These are phyloP conservation scores for Sinocyclocheilus grahami DNA, from an alignment of 2,113 vertebrate species.

Conservation along the genomic window DNA sequence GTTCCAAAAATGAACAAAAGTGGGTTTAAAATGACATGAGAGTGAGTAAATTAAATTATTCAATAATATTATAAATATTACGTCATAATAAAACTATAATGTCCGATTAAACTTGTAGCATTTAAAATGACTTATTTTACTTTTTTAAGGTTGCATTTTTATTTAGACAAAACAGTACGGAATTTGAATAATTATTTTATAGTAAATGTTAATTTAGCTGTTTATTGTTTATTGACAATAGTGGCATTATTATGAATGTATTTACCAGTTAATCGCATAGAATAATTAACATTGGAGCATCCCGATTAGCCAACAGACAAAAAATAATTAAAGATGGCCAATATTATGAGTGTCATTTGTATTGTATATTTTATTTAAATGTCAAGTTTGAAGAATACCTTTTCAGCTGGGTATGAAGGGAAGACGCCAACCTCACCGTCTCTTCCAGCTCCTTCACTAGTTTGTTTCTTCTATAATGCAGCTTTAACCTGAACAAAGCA, in stretches of 20 bases:
- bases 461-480: constrained; percentile 91
- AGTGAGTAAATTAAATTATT: background rate
- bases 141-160: background rate
- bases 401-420: constrained; percentile 87
- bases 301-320: background rate
- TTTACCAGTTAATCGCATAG: background rate
- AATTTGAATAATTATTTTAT: background rate
- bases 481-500: constrained; percentile 77
- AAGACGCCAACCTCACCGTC: constrained; percentile 82
- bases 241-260: background rate
- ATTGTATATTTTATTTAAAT: background rate
- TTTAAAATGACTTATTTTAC: background rate
- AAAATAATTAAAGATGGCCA: background rate
- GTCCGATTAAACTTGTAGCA: background rate
- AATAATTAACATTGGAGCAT: background rate
- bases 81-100: too few species aligned
- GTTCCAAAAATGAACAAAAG: background rate
- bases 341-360: background rate
- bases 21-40: background rate
- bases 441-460: constrained; percentile 93
- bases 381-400: constrained; percentile 73
- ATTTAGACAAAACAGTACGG: background rate
- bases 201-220: background rate
- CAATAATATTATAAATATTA: too few species aligned
- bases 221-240: background rate